Evolutionary conservation across 2,888 invertebrate genomes (phyloP).

Genomic region (Mayetiola destructor): DNA sequence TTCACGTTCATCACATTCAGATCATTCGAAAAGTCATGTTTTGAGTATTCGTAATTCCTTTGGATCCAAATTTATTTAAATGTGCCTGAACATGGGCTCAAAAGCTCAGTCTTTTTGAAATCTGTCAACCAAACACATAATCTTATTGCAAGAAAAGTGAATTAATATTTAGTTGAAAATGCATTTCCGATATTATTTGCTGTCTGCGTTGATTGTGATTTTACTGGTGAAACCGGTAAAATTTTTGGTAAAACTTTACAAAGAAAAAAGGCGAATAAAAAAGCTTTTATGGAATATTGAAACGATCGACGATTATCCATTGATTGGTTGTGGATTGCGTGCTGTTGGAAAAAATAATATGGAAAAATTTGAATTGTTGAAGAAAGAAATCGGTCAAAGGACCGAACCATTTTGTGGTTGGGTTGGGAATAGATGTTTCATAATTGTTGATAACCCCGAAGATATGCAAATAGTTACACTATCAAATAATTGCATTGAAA

Average conservation of each 20-base stretch:
- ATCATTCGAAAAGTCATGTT: too few species aligned
- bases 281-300: background rate
- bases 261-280: background rate
- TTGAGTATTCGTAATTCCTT: too few species aligned
- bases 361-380: too few species aligned
- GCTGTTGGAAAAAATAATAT: constrained; percentile 11
- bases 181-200: background rate
- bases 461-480: background rate
- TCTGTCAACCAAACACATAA: too few species aligned
- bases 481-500: background rate
- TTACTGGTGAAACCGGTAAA: background rate
- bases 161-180: too few species aligned
- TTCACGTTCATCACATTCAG: too few species aligned
- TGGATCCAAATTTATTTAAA: too few species aligned
- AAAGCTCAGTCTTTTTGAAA: too few species aligned
- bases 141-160: too few species aligned
- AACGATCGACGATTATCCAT: background rate
- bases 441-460: background rate
- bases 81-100: too few species aligned
- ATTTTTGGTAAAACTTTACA: background rate
- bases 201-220: background rate
- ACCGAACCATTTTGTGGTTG: background rate
- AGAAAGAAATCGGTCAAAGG: too few species aligned
- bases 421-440: background rate
- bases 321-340: background rate